Conservation (phyloP, 2,888 invertebrate species). For the Celastrina argiolus region DNA sequence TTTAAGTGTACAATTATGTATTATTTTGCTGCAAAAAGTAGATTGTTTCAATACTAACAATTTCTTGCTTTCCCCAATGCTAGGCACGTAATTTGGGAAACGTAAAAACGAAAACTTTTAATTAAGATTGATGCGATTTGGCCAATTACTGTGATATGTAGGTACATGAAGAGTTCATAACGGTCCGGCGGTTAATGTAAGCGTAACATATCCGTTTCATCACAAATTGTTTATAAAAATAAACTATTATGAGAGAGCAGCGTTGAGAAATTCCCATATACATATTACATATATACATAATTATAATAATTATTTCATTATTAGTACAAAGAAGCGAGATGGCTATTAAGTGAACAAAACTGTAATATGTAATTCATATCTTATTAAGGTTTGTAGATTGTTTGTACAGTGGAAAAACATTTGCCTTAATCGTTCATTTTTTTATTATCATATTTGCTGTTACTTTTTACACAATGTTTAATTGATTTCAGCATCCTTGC, state of each 20-base stretch:
- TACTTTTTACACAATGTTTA: background rate
- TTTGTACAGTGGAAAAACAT: background rate
- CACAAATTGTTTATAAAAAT: constrained; percentile 33
- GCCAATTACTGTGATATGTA: constrained; percentile 51
- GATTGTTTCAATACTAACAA: background rate
- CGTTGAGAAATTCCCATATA: constrained; percentile 17
- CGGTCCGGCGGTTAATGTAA: constrained; percentile 38
- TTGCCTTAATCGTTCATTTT: background rate
- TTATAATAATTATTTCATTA: constrained; percentile 9
- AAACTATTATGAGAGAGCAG: constrained; percentile 17
- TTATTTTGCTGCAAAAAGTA: background rate
- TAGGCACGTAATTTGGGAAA: constrained; percentile 39
- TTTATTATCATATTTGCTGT: background rate
- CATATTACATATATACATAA: background rate
- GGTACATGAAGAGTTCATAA: constrained; percentile 43
- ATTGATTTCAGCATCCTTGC: background rate
- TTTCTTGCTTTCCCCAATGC: constrained; percentile 27
- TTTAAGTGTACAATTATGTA: background rate
- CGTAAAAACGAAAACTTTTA: constrained; percentile 44
- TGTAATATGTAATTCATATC: constrained; percentile 13
- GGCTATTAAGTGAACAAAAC: constrained; percentile 14
- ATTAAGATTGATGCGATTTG: constrained; percentile 49
- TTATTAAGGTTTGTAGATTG: constrained; percentile 12
- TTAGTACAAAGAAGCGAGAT: constrained; percentile 1
- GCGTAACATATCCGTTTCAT: constrained; percentile 42